These are phyloP conservation scores for Baccha elongata DNA, from an alignment of 2,888 invertebrate species.

Conservation along the genomic window DNA sequence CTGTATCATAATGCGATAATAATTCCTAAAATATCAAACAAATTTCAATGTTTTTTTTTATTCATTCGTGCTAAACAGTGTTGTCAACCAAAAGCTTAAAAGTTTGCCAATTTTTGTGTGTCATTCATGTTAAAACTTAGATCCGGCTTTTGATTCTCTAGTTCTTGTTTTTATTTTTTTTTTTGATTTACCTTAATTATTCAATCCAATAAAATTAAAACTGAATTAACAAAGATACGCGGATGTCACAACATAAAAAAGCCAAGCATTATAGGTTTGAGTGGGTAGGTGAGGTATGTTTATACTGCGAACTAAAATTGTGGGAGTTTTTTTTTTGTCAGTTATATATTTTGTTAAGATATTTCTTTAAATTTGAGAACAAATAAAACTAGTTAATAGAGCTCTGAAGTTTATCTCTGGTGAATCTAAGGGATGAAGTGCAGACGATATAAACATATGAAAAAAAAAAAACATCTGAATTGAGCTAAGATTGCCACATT, in stretches of 20 bases:
- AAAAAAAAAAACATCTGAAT: too few relatives aligned
- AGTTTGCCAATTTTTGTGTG: slow-evolving; percentile 11
- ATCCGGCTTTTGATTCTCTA: slow-evolving; percentile 59
- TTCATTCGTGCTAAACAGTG: background rate
- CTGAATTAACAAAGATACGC: slow-evolving; percentile 21
- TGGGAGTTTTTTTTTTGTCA: slow-evolving; percentile 39
- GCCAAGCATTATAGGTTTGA: slow-evolving; percentile 6
- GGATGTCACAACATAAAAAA: slow-evolving; percentile 51
- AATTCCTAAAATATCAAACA: background rate
- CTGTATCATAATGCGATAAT: background rate
- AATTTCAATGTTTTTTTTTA: background rate
- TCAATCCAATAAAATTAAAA: slow-evolving; percentile 57
- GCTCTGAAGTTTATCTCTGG: background rate
- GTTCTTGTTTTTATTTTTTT: slow-evolving; percentile 12
- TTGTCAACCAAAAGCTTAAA: slow-evolving; percentile 20
- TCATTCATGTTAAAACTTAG: slow-evolving; percentile 51
- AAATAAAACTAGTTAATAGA: background rate
- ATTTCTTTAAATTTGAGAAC: slow-evolving; percentile 10
- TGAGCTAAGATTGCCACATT: too few relatives aligned
- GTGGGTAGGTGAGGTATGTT: background rate
- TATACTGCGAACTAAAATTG: slow-evolving; percentile 3
- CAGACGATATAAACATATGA: too few relatives aligned
- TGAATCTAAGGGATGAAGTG: background rate
- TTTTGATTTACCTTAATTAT: slow-evolving; percentile 35
- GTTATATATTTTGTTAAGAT: slow-evolving; percentile 17